A percentile compares a stretch with the other conserved stretches of the same genome.
Conservation (phyloP, 2,113 vertebrate genomes). For the Trogon melanurus region DNA sequence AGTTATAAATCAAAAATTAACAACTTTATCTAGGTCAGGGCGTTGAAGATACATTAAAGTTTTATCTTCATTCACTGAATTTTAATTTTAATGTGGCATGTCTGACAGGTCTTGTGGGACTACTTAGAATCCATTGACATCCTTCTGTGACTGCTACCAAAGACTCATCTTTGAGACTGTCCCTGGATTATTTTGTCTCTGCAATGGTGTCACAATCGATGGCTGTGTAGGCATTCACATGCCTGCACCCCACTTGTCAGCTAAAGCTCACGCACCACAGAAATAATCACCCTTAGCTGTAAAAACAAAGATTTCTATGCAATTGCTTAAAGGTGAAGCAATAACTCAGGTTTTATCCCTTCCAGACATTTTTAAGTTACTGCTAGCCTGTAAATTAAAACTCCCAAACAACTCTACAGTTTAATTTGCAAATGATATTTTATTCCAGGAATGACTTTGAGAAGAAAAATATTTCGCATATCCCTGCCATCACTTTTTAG, state of each 20-base stretch:
- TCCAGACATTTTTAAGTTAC: neutral
- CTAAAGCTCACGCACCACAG: neutral
- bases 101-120: constrained; percentile 52
- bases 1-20: constrained; percentile 65
- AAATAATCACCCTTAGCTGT: neutral
- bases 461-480: neutral
- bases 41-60: constrained; percentile 53
- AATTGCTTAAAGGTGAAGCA: neutral
- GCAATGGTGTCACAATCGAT: neutral
- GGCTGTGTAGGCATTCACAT: neutral
- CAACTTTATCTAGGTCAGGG: constrained; percentile 62
- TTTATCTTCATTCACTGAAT: constrained; percentile 50
- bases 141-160: constrained; percentile 57
- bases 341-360: neutral
- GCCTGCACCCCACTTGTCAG: neutral
- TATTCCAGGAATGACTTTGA: neutral
- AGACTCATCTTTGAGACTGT: constrained; percentile 25
- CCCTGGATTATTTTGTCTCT: neutral
- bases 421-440: constrained; percentile 11
- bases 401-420: neutral
- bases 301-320: neutral
- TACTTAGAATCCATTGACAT: constrained; percentile 42
- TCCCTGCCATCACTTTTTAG: neutral
- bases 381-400: neutral
- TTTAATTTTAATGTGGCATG: constrained; percentile 54